phyloP scores from a whole-genome alignment of 1,140 invertebrate species.

The Mesaphorura yosii region DNA sequence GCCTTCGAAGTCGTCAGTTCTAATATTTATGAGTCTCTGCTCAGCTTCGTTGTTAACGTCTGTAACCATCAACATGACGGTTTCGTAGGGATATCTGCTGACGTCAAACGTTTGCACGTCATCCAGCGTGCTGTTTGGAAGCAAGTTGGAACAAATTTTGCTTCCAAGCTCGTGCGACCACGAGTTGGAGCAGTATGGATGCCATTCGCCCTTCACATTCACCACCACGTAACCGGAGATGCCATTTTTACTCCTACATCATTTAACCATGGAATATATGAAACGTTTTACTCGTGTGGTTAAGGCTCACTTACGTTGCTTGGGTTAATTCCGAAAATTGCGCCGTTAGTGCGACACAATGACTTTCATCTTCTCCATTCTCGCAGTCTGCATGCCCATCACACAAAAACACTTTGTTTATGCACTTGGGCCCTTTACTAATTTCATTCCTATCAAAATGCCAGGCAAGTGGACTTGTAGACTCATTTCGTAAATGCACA shows the following conservation, averaged over 20 bases:
- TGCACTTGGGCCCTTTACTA: no score
- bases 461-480: neutral
- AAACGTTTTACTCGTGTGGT: no score
- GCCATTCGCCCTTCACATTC: slow-evolving; percentile 2
- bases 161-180: neutral
- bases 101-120: no score
- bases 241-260: no score
- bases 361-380: slow-evolving; percentile 1
- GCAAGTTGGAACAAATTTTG: neutral
- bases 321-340: neutral
- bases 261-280: no score
- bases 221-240: slow-evolving; percentile 9
- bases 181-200: slow-evolving; percentile 5
- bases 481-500: neutral
- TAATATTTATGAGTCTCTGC: no score
- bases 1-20: no score
- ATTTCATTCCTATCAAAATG: neutral
- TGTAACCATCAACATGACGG: no score
- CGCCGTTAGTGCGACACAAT: neutral
- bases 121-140: no score
- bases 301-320: no score
- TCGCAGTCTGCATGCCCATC: slow-evolving; percentile 1
- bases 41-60: no score
- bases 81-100: no score
- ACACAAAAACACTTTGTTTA: slow-evolving; percentile 2